phyloP scores from a whole-genome alignment of 2,888 invertebrate genomes.

The Harpalus rufipes region DNA sequence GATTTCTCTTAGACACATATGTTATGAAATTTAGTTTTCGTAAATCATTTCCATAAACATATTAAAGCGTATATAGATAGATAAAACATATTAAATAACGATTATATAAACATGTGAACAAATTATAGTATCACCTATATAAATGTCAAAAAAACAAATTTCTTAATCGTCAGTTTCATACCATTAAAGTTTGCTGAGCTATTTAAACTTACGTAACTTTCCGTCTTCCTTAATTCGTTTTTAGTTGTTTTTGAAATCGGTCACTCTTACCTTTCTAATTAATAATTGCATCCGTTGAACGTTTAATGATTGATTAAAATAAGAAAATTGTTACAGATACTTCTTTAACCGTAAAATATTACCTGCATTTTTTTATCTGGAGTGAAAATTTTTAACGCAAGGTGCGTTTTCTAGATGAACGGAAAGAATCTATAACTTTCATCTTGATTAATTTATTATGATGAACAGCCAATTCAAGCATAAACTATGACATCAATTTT shows the following conservation, averaged over 20 bases:
- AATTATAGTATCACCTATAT: conserved; percentile 6
- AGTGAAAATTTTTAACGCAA: conserved; percentile 30
- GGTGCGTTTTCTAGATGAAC: conserved; percentile 18
- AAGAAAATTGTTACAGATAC: conserved; percentile 53
- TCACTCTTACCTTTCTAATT: conserved; percentile 62
- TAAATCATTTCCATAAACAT: not conserved
- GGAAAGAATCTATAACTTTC: conserved; percentile 30
- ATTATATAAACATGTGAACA: conserved; percentile 34
- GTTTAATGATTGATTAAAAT: conserved; percentile 47
- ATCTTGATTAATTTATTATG: not conserved
- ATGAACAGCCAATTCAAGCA: not conserved
- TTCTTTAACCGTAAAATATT: conserved; percentile 41
- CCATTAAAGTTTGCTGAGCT: conserved; percentile 5
- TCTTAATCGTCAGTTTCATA: not conserved
- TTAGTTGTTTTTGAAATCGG: conserved; percentile 32
- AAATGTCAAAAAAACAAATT: conserved; percentile 17
- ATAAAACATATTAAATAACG: conserved; percentile 31
- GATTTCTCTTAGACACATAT: no score
- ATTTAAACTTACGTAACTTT: conserved; percentile 40
- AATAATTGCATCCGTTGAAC: conserved; percentile 57
- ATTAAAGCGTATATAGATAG: not conserved
- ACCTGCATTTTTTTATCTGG: conserved; percentile 17
- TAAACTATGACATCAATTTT: not conserved
- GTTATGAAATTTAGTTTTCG: no score
- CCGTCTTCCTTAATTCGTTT: conserved; percentile 11